A percentile compares a stretch with the other conserved stretches of the same genome.
These are phyloP conservation scores for Glandiceps talaboti DNA, from an alignment of 53 echinoderm and acorn worm genomes.

Conservation along the genomic window DNA sequence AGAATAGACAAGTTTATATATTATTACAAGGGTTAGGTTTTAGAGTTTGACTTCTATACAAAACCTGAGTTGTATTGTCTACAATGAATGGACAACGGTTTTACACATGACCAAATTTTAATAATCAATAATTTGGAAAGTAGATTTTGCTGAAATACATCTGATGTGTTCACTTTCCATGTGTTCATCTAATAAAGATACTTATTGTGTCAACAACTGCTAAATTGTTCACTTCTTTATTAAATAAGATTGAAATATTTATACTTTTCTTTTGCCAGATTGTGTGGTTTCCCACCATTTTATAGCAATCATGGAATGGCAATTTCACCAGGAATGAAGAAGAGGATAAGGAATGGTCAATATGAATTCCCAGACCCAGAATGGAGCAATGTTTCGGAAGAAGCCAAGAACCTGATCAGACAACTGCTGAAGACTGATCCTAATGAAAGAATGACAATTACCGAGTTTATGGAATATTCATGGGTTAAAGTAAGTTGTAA, in stretches of 20 bases:
- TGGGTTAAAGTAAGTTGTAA: slow-evolving; percentile 98
- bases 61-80: too few species aligned
- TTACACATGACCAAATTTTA: too few species aligned
- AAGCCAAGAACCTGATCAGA: slow-evolving; percentile 82
- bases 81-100: too few species aligned
- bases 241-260: too few species aligned
- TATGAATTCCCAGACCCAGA: slow-evolving; percentile 96
- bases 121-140: too few species aligned
- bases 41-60: too few species aligned
- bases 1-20: too few species aligned
- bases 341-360: slow-evolving; percentile 90
- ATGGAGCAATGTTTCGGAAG: slow-evolving; percentile 66
- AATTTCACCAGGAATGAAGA: slow-evolving; percentile 97
- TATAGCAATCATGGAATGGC: slow-evolving; percentile 98
- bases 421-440: slow-evolving; percentile 78
- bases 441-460: slow-evolving; percentile 74
- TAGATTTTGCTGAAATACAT: too few species aligned
- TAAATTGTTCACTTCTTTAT: background rate
- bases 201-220: too few species aligned
- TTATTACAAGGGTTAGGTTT: too few species aligned
- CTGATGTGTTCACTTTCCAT: too few species aligned
- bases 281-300: slow-evolving; percentile 98
- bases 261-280: slow-evolving; percentile 15
- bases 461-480: slow-evolving; percentile 84
- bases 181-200: too few species aligned